Conservation (phyloP, 2,888 invertebrate species). For the Pseudanteris insignis region DNA sequence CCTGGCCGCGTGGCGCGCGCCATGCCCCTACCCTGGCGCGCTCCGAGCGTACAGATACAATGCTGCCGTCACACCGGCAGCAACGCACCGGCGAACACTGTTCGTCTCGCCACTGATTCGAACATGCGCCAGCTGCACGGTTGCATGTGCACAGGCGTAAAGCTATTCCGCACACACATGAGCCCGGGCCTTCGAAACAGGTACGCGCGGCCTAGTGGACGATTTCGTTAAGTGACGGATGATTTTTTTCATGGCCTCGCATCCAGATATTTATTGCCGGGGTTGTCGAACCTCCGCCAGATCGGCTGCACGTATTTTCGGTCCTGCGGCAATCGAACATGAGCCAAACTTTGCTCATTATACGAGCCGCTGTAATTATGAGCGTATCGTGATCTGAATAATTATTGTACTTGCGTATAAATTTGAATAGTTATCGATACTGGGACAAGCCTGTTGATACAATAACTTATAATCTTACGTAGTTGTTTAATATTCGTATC, state of each 20-base stretch:
- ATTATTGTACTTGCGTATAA: too few relatives aligned
- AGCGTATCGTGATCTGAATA: too few relatives aligned
- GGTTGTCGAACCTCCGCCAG: slow-evolving; percentile 19
- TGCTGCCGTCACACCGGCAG: slow-evolving; percentile 37
- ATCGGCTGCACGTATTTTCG: too few relatives aligned
- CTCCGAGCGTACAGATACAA: slow-evolving; percentile 22
- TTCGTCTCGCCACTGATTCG: slow-evolving; percentile 39
- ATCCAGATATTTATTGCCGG: slow-evolving; percentile 16
- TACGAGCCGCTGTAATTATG: too few relatives aligned
- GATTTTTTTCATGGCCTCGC: slow-evolving; percentile 4
- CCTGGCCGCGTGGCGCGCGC: slow-evolving; percentile 61
- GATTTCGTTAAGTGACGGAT: slow-evolving; percentile 25
- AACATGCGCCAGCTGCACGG: slow-evolving; percentile 34
- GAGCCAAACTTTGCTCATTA: too few relatives aligned
- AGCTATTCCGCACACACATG: slow-evolving; percentile 32
- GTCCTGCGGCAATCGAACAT: too few relatives aligned
- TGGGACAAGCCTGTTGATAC: too few relatives aligned
- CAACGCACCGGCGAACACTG: slow-evolving; percentile 36
- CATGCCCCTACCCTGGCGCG: slow-evolving; percentile 53
- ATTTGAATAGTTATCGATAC: too few relatives aligned
- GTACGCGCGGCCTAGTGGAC: slow-evolving; percentile 45
- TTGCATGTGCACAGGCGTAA: slow-evolving; percentile 48
- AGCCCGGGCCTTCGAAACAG: slow-evolving; percentile 47
- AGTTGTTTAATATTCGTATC: too few relatives aligned
- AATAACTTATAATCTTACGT: too few relatives aligned